Conservation (phyloP, 1,140 invertebrate species). For the Euura saliciscinereae region DNA sequence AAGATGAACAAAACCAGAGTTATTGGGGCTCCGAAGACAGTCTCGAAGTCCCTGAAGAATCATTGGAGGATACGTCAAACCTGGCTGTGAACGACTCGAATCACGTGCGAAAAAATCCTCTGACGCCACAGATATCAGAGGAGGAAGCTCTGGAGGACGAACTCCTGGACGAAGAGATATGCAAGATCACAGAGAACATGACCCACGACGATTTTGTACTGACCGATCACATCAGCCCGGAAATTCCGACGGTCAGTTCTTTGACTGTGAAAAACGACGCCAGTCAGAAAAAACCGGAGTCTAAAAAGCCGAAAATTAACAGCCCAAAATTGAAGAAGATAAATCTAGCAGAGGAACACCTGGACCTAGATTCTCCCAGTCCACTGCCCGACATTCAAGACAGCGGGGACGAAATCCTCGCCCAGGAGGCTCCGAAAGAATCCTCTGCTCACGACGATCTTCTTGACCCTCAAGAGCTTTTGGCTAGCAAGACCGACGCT, state of each 20-base stretch:
- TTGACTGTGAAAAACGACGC: constrained; percentile 24
- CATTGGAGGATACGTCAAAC: not conserved
- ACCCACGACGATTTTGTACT: constrained; percentile 57
- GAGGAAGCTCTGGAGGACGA: constrained; percentile 48
- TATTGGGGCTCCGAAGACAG: constrained; percentile 6
- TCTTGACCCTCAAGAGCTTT: no score
- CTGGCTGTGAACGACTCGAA: not conserved
- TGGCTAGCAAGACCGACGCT: no score
- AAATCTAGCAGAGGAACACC: constrained; percentile 46
- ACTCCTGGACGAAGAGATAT: constrained; percentile 55
- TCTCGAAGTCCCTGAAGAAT: not conserved
- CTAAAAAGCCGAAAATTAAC: constrained; percentile 27
- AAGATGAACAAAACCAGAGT: not conserved
- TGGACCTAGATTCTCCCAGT: constrained; percentile 41
- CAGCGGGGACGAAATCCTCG: not conserved
- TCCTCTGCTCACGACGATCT: not conserved
- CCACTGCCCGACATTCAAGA: not conserved
- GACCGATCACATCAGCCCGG: constrained; percentile 51
- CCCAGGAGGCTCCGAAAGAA: not conserved
- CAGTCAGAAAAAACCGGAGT: not conserved
- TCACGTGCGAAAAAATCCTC: not conserved
- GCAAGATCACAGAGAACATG: constrained; percentile 59
- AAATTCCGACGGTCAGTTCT: constrained; percentile 31
- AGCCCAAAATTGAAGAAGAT: constrained; percentile 38
- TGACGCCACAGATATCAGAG: constrained; percentile 18